Conservation (phyloP, 2,113 vertebrate species). For the Cebus imitator region DNA sequence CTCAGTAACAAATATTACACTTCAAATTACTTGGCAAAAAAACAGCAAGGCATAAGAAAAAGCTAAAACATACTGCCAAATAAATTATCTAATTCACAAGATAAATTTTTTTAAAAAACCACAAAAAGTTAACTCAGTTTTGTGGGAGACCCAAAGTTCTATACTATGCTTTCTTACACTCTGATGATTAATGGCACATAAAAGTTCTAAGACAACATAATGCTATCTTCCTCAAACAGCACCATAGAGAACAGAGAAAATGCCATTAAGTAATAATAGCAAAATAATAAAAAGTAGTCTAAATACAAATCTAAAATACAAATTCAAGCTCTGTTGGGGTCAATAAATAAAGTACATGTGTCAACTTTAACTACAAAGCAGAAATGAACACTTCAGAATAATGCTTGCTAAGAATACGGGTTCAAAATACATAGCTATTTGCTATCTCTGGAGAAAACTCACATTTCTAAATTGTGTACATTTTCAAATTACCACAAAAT, state of each 20-base stretch:
- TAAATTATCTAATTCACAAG: neutral
- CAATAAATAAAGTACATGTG: neutral
- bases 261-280: neutral
- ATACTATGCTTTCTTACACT: neutral
- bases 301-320: constrained; percentile 36
- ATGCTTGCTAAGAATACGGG: neutral
- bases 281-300: neutral
- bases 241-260: neutral
- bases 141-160: neutral
- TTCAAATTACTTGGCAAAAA: constrained; percentile 23
- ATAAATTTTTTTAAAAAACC: neutral
- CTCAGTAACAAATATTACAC: neutral
- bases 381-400: constrained; percentile 17
- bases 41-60: constrained; percentile 10
- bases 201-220: neutral
- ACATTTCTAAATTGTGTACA: neutral
- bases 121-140: neutral
- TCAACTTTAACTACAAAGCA: constrained; percentile 2
- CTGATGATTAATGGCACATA: neutral
- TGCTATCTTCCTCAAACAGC: neutral
- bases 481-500: constrained; percentile 28
- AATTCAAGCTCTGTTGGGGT: neutral
- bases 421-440: neutral
- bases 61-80: neutral
- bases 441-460: neutral